These are phyloP conservation scores for Budorcas taxicolor DNA, from an alignment of 2,113 vertebrate genomes.

Conservation along the genomic window DNA sequence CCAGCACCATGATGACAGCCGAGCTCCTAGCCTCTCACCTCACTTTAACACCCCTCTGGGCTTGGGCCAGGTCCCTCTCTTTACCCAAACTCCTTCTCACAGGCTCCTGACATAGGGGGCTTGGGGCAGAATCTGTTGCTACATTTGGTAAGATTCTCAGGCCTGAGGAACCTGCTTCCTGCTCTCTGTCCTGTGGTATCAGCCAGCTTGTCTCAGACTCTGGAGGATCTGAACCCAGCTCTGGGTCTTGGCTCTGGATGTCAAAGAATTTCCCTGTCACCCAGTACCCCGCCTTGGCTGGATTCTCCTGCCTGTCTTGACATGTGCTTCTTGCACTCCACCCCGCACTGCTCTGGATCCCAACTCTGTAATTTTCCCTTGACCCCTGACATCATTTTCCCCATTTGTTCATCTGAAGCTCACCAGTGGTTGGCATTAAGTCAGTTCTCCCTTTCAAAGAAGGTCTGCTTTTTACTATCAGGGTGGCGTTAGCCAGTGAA, in stretches of 20 bases:
- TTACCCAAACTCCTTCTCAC: neutral
- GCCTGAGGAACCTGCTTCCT: neutral
- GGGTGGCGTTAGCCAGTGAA: neutral
- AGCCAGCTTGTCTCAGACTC: neutral
- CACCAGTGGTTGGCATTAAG: neutral
- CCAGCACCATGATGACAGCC: no score
- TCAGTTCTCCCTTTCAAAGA: neutral
- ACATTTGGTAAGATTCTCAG: neutral
- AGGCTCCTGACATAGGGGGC: neutral
- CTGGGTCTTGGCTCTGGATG: neutral
- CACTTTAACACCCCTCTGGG: neutral
- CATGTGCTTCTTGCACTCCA: neutral
- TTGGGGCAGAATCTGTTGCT: neutral
- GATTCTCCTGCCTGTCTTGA: neutral
- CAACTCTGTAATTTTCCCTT: neutral
- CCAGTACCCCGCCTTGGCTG: rapidly evolving
- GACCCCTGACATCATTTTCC: neutral
- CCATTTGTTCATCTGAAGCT: neutral
- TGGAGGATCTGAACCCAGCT: neutral
- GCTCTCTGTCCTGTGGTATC: neutral
- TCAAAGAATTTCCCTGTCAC: neutral
- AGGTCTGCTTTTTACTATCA: neutral
- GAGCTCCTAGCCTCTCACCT: neutral
- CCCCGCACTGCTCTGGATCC: neutral
- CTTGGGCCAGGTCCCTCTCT: neutral